Percentiles rank a stretch among this genome's conserved stretches.
These are phyloP conservation scores for Crotalus tigris DNA, from an alignment of 2,113 vertebrate species.

Conservation along the genomic window DNA sequence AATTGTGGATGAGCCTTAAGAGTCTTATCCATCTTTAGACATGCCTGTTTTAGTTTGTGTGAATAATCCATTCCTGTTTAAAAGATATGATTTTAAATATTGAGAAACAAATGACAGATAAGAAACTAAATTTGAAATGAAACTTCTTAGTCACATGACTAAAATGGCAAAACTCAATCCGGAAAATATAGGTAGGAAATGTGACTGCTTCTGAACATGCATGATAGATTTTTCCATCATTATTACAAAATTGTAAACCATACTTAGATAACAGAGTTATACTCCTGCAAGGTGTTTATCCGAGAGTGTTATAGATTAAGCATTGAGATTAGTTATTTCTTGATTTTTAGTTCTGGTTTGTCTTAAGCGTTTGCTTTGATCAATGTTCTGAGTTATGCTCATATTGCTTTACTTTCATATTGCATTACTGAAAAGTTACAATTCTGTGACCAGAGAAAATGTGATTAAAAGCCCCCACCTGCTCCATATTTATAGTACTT, in stretches of 20 bases:
- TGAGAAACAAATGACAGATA: background rate
- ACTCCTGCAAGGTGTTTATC: background rate
- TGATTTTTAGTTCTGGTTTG: slow-evolving; percentile 17
- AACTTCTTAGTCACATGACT: background rate
- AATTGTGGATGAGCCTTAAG: background rate
- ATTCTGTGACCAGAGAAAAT: background rate
- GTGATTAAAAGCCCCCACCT: background rate
- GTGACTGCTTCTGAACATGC: background rate
- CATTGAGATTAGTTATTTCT: background rate
- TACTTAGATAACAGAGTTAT: background rate
- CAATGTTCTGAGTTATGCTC: background rate
- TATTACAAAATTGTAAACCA: background rate
- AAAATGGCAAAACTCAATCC: background rate
- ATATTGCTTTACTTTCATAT: background rate
- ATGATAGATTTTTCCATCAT: background rate
- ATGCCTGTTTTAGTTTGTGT: no score
- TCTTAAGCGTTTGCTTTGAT: background rate
- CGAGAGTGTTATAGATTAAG: background rate
- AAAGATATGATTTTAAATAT: background rate
- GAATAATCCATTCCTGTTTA: no score
- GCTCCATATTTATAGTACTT: background rate
- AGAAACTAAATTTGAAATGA: background rate
- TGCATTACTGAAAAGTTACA: background rate
- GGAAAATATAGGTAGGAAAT: background rate
- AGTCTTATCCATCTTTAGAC: background rate